Base-by-base conservation (phyloP, 2,888 invertebrate genomes). In the Piscicola geometra region DNA sequence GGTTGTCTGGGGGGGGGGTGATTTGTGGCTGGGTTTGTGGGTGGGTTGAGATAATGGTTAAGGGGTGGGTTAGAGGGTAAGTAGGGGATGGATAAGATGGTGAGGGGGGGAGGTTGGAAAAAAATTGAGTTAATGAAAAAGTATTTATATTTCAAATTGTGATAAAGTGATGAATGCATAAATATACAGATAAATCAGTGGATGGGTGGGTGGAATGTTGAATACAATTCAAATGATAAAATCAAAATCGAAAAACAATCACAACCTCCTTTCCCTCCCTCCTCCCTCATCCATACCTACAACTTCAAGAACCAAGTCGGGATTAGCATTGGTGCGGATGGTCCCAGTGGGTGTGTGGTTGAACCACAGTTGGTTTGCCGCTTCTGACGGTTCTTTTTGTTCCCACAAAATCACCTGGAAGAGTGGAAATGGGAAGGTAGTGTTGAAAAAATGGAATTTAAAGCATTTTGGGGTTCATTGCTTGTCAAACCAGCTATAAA, bases 341-440 rank as follows among this genome's bases (percentile, higher is more conserved):
- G 60, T 56, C 15, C 60, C 60, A 25, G 60, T 56, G n/a, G 60
- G n/a, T 18, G 5, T 3, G n/a, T 56, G 60, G 60, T 56, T 56
- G 60, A 56, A 56, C 60, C 60, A 56, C 60, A 56, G n/a, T 21
- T 56, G 60, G 25, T 56, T 56, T 5, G 12, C n/a, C n/a, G 60
- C 60, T 21, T 56, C 60, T 21, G 60, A 56, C n/a, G 60, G 60
- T n/a, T 56, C 60, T 25, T 56, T 56, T 56, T 56, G 60, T 5
- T 18, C n/a, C 60, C 60, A 56, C 25, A 56, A 56, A n/a, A 56
- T 56, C 25, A 56, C 25, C 60, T 56, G 12, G 5, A 25, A 56
- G 60, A n/a, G n/a, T n/a, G n/a, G n/a, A n/a, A n/a, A n/a, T n/a
- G n/a, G n/a, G n/a, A n/a, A n/a, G n/a, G n/a, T 47, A 47, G 9